Conservation (phyloP, 1,140 invertebrate genomes). For the Bradysia coprophila region DNA sequence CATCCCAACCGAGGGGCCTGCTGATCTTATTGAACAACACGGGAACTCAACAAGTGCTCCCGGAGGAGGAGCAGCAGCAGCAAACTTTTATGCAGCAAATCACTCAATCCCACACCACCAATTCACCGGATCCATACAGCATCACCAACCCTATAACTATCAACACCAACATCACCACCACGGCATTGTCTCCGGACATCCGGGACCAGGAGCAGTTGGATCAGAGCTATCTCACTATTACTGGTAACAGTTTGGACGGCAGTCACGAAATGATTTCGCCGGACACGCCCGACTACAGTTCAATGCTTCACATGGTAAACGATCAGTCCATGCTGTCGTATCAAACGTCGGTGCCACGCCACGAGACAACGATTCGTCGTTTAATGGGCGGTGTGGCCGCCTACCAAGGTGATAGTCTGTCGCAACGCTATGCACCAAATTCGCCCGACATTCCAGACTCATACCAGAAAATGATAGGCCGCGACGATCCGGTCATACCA, state of each 20-base stretch:
- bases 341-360: too few relatives aligned
- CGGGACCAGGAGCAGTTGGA: conserved; percentile 17
- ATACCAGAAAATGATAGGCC: neutral
- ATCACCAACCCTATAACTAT: conserved; percentile 24
- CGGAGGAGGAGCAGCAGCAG: conserved; percentile 11
- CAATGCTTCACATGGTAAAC: too few relatives aligned
- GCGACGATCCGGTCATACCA: neutral
- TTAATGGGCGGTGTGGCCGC: neutral
- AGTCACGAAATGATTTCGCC: neutral
- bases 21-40: conserved; percentile 42
- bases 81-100: conserved; percentile 3
- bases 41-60: conserved; percentile 20
- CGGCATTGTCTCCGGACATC: conserved; percentile 22
- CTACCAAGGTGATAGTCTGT: neutral
- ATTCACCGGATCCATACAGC: conserved; percentile 15
- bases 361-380: neutral
- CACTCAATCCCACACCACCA: conserved; percentile 6
- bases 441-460: conserved; percentile 2
- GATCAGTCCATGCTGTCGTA: neutral
- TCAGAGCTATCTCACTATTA: conserved; percentile 26
- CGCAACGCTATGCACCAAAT: too few relatives aligned
- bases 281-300: neutral
- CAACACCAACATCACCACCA: conserved; percentile 14
- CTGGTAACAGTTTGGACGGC: conserved; percentile 19
- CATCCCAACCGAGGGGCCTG: conserved; percentile 68